Conservation (phyloP, 2,888 invertebrate genomes). For the Euplagia quadripunctaria region DNA sequence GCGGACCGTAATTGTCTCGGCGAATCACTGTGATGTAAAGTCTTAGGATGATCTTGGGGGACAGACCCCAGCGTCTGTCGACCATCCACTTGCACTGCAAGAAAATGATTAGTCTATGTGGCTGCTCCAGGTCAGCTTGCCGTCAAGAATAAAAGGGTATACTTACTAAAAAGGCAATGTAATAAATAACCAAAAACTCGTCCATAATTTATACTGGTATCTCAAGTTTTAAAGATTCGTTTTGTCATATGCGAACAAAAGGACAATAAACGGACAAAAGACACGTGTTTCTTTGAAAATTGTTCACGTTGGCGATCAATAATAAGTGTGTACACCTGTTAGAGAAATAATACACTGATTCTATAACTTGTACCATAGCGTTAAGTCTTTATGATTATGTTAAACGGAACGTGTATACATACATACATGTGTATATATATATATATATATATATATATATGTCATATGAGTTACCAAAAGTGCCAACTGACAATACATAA, state of each 20-base stretch:
- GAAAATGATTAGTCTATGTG: too few species aligned
- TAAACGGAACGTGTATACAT: background rate
- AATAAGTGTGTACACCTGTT: background rate
- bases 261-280: background rate
- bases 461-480: background rate
- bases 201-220: background rate
- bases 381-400: background rate
- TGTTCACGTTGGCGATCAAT: background rate
- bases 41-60: too few species aligned
- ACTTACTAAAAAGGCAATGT: background rate
- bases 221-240: background rate
- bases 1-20: too few species aligned
- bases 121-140: too few species aligned
- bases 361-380: background rate
- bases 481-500: too few species aligned
- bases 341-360: background rate
- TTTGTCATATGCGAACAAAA: background rate
- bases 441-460: background rate
- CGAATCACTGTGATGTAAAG: too few species aligned
- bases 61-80: too few species aligned
- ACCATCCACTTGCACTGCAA: too few species aligned
- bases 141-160: too few species aligned
- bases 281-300: background rate
- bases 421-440: too few species aligned
- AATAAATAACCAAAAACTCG: background rate